phyloP scores from a whole-genome alignment of 92 coral and sea anemone genomes.

The Parazoanthus swiftii region DNA sequence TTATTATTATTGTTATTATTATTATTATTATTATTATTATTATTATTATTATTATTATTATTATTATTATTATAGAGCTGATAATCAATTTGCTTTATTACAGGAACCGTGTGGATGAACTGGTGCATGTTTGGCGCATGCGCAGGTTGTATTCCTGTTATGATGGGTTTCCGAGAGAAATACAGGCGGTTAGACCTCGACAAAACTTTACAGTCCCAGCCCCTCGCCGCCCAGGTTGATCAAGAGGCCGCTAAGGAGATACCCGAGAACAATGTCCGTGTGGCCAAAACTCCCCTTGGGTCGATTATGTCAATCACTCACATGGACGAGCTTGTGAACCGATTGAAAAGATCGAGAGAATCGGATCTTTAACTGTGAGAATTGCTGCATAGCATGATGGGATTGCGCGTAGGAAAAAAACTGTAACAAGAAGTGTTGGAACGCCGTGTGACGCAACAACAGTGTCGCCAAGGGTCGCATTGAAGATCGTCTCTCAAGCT shows the following conservation, averaged over 20 bases:
- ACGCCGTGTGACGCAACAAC: not conserved
- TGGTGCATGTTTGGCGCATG: constrained; percentile 99
- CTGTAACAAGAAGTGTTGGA: too few species aligned
- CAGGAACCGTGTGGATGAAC: constrained; percentile 99
- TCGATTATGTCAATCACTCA: constrained; percentile 63
- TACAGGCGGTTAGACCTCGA: constrained; percentile 90
- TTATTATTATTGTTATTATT: too few species aligned
- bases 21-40: too few species aligned
- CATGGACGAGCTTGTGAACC: constrained; percentile 64
- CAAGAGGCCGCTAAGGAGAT: constrained; percentile 34
- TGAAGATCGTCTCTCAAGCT: not conserved
- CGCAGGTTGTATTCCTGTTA: constrained; percentile 94
- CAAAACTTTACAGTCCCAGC: constrained; percentile 38
- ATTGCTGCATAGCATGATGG: not conserved
- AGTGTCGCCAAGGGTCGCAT: not conserved
- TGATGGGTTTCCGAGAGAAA: constrained; percentile 88
- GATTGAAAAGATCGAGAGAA: constrained; percentile 62
- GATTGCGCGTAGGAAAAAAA: too few species aligned
- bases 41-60: too few species aligned
- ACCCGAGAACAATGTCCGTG: constrained; percentile 35
- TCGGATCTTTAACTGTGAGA: constrained; percentile 49
- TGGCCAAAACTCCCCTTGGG: constrained; percentile 45
- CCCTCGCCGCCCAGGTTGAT: constrained; percentile 35
- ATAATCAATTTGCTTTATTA: not conserved
- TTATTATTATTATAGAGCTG: too few species aligned